Base-by-base conservation (phyloP, 2,113 vertebrate genomes). In the Apaloderma vittatum region DNA sequence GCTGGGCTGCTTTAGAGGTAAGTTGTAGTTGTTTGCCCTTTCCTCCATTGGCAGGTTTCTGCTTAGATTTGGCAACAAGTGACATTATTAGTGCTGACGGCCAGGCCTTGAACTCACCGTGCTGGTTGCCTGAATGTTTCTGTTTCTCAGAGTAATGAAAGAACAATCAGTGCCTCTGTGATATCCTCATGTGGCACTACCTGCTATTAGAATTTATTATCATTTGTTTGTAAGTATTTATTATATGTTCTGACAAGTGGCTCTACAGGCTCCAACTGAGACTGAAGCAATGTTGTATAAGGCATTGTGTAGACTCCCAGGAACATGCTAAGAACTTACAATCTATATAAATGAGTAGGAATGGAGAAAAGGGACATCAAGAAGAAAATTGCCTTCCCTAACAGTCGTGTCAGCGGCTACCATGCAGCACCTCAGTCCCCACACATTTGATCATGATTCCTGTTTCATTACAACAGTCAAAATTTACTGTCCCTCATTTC, bases 51-150 rank as follows among this genome's bases (percentile, higher is more conserved):
- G 20, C 76, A 91, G 77, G 40, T 86, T 92, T 89, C 55, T 82
- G 18, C 63, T 89, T 51, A 78, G 67, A 23, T 91, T 80, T 91
- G 63, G 77, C 5, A 12, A 77, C 70, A 75, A 94, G 68, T 82
- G 79, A 86, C 86, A 87, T 88, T 96, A 94, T 95, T 94, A 79
- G 58, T 48, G 57, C 55, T 94, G 93, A 93, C 93, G 84, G 81
- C 84, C 78, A 88, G 57, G 61, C n/a, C 92, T 96, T 90, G 81
- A 94, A 82, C 66, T 93, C 88, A 24, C 21, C n/a, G 30, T 86
- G 93, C 62, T 96, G 94, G 93, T 90, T 96, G 84, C 63, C 61
- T 94, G 88, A 89, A 94, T 92, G 67, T 80, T 96, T 97, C 87
- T 91, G 74, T 94, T 96, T 95, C 82, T 55, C 79, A 45, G 74